Evolutionary conservation across 2,888 invertebrate genomes (phyloP), one percentile per base, ranked within the genome.

Genomic region (Plusia festucae): DNA sequence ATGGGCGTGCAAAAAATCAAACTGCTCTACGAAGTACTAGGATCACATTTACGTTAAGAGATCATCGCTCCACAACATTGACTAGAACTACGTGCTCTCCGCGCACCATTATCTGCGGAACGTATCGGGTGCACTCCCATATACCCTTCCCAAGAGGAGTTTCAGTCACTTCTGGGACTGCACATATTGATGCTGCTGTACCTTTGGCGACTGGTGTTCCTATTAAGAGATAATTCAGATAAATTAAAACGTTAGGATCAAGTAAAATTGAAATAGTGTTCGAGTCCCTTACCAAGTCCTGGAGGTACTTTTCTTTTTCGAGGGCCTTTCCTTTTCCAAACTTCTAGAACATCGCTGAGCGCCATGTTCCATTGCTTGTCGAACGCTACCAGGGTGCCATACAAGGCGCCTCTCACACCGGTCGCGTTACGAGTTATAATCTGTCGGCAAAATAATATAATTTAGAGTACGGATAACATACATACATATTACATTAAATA

Each of bases 351-450:
- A 87, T 99, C 98, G 64, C 96, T 96, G 60, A 99, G 92, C 6
- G 98, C 97, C 81, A 99, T 90, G 92, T 99, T 99, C 97, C 98
- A 99, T 88, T 99, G 98, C 87, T 98, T 98, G 92, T 99, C 99
- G 90, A 98, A 99, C 2, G 98, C 98, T 18, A 97, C 96, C 27
- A 99, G 91, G 78, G 96, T 97, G 0, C 98, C 99, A 70, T 96
- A 96, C 68, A 98, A 96, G 69, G 96, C 96, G 3, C 99, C 98
- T 62, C 98, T 95, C 24, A 99, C 92, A 13, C 97, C 96, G 44
- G 93, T 95, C 24, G 96, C 96, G 78, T 96, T 96, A 60, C 99
- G 96, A 0, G 98, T 97, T 84, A 96, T 96, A 52, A 98, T 96
- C 97, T 98, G 93, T 8, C n/a, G 56, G 64, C 53, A 5, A 73